Evolutionary conservation across 2,113 vertebrate genomes (phyloP).

Genomic region (Verasper variegatus): DNA sequence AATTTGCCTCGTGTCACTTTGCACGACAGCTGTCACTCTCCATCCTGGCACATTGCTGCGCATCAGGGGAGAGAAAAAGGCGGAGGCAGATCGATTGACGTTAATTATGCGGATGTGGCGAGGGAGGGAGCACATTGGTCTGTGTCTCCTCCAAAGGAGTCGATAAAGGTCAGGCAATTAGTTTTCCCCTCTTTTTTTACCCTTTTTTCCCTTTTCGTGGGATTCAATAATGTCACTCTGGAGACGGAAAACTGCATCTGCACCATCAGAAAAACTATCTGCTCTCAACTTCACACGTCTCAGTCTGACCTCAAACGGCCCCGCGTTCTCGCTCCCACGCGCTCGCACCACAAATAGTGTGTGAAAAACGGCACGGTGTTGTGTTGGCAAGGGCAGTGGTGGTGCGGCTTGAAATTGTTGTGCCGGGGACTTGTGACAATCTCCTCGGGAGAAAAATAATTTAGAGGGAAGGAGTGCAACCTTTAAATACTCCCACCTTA

Average conservation of each 20-base stretch:
- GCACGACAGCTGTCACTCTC: constrained; percentile 77
- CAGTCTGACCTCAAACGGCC: background rate
- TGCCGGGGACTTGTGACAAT: background rate
- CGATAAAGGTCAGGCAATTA: constrained; percentile 85
- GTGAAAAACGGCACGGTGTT: background rate
- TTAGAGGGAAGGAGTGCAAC: too few relatives aligned
- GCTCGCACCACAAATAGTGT: background rate
- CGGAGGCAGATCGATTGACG: constrained; percentile 71
- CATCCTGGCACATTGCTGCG: constrained; percentile 38
- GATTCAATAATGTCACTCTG: constrained; percentile 68
- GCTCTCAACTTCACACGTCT: constrained; percentile 18
- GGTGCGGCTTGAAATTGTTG: too few relatives aligned
- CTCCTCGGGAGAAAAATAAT: too few relatives aligned
- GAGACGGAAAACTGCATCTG: constrained; percentile 50
- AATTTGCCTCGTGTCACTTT: constrained; percentile 71
- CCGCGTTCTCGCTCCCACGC: constrained; percentile 9
- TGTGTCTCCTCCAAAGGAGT: constrained; percentile 77
- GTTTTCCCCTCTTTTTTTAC: constrained; percentile 24
- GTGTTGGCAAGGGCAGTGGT: background rate
- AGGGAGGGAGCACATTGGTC: constrained; percentile 68
- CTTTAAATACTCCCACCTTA: too few relatives aligned
- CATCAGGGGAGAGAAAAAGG: constrained; percentile 75
- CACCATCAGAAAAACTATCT: constrained; percentile 43
- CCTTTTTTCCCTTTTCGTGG: constrained; percentile 12
- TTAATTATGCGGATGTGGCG: constrained; percentile 82